These are phyloP conservation scores for Lepidothrix coronata DNA, from an alignment of 2,113 vertebrate genomes.

Conservation along the genomic window DNA sequence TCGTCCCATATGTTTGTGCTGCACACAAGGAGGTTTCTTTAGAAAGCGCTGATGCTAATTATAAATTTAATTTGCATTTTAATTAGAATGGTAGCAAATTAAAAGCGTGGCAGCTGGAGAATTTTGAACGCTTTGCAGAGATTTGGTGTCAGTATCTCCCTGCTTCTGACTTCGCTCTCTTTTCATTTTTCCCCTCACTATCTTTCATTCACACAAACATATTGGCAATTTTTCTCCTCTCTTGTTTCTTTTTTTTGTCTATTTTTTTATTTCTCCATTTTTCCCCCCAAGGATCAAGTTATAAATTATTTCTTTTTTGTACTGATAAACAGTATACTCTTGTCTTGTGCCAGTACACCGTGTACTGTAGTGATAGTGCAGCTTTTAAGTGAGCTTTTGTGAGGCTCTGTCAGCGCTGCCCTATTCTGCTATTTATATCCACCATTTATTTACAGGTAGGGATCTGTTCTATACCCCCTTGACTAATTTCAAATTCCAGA, in stretches of 20 bases:
- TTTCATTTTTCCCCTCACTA: slow-evolving; percentile 75
- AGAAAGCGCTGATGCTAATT: slow-evolving; percentile 99
- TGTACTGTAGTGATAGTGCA: slow-evolving; percentile 30
- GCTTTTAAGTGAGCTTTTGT: slow-evolving; percentile 52
- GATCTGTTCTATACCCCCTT: neutral
- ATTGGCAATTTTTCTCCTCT: slow-evolving; percentile 64
- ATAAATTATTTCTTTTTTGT: slow-evolving; percentile 71
- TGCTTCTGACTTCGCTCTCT: slow-evolving; percentile 78
- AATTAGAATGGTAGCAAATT: slow-evolving; percentile 99
- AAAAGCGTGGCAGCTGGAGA: slow-evolving; percentile 99
- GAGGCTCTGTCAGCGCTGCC: neutral
- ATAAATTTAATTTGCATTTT: slow-evolving; percentile 99
- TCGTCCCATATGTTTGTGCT: slow-evolving; percentile 95
- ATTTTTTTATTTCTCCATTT: slow-evolving; percentile 44
- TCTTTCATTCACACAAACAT: slow-evolving; percentile 78
- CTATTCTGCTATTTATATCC: slow-evolving; percentile 38
- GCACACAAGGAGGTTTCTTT: slow-evolving; percentile 94
- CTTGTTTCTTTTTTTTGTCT: slow-evolving; percentile 37
- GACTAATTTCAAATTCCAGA: slow-evolving; percentile 18
- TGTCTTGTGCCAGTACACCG: slow-evolving; percentile 45
- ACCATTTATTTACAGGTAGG: slow-evolving; percentile 49
- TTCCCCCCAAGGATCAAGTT: slow-evolving; percentile 61
- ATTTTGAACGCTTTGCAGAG: slow-evolving; percentile 95
- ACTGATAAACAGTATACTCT: slow-evolving; percentile 61
- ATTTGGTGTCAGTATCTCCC: slow-evolving; percentile 84